Evolutionary conservation across 1,140 invertebrate species (phyloP).

Genomic region (Drosophila orena): DNA sequence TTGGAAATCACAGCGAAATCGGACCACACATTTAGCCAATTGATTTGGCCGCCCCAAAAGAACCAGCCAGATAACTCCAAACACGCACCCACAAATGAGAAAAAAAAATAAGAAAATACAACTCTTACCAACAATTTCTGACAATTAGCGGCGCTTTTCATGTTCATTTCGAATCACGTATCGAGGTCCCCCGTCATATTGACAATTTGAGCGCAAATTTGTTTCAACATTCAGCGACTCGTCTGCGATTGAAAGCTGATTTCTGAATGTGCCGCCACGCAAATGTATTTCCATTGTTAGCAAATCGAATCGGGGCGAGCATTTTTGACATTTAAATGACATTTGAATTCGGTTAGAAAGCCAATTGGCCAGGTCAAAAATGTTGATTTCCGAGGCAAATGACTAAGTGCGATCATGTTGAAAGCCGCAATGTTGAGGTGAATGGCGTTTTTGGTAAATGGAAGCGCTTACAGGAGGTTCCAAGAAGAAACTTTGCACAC

Average conservation of each 20-base stretch:
- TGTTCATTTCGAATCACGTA: slow-evolving; percentile 44
- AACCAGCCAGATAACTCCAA: slow-evolving; percentile 26
- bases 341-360: slow-evolving; percentile 71
- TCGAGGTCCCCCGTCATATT: slow-evolving; percentile 65
- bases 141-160: slow-evolving; percentile 84
- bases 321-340: slow-evolving; percentile 78
- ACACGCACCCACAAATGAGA: slow-evolving; percentile 41
- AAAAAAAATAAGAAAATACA: too few relatives aligned
- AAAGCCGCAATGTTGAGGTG: slow-evolving; percentile 33
- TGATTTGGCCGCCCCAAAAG: slow-evolving; percentile 53
- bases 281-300: slow-evolving; percentile 77
- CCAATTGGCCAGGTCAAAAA: slow-evolving; percentile 16
- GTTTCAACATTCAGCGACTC: slow-evolving; percentile 67
- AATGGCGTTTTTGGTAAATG: slow-evolving; percentile 4
- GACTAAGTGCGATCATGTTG: slow-evolving; percentile 38
- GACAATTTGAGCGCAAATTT: slow-evolving; percentile 83
- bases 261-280: slow-evolving; percentile 35
- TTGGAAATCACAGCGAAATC: slow-evolving; percentile 68
- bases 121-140: slow-evolving; percentile 68
- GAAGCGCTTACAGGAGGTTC: background rate
- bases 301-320: slow-evolving; percentile 42
- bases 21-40: slow-evolving; percentile 69
- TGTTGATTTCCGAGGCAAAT: slow-evolving; percentile 21
- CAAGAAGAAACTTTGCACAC: too few relatives aligned
- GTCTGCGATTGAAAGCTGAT: slow-evolving; percentile 44